These are phyloP conservation scores for Anadara kagoshimensis DNA, from an alignment of 1,140 invertebrate species.

Conservation along the genomic window DNA sequence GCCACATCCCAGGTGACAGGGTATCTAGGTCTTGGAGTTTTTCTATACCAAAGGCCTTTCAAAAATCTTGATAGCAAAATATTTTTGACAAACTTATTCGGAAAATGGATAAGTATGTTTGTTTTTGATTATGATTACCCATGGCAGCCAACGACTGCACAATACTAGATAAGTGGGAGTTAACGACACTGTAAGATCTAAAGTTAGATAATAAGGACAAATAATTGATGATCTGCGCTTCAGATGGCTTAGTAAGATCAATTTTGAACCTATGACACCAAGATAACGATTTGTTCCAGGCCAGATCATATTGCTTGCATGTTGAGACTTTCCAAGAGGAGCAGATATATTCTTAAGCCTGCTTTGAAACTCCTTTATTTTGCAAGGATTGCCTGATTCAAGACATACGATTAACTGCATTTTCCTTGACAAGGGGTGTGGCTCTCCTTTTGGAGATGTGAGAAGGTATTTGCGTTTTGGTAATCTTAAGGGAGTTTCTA, in stretches of 20 bases:
- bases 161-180: slow-evolving; percentile 20
- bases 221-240: slow-evolving; percentile 19
- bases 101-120: too few species aligned
- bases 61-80: slow-evolving; percentile 31
- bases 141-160: slow-evolving; percentile 23
- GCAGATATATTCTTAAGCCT: too few species aligned
- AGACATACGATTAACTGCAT: slow-evolving; percentile 9
- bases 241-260: slow-evolving; percentile 21
- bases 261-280: slow-evolving; percentile 11
- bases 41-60: slow-evolving; percentile 37
- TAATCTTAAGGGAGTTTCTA: slow-evolving; percentile 24
- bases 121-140: not conserved
- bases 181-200: slow-evolving; percentile 27
- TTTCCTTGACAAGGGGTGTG: not conserved
- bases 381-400: slow-evolving; percentile 16
- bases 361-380: slow-evolving; percentile 28
- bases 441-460: slow-evolving; percentile 7
- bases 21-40: slow-evolving; percentile 30
- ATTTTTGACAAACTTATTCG: not conserved
- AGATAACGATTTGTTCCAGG: slow-evolving; percentile 21
- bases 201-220: slow-evolving; percentile 2
- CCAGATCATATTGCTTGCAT: slow-evolving; percentile 16
- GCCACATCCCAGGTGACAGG: slow-evolving; percentile 28
- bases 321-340: too few species aligned
- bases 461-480: slow-evolving; percentile 20